These are phyloP conservation scores for Diplolepis rosae DNA, from an alignment of 2,888 invertebrate species.

Conservation along the genomic window DNA sequence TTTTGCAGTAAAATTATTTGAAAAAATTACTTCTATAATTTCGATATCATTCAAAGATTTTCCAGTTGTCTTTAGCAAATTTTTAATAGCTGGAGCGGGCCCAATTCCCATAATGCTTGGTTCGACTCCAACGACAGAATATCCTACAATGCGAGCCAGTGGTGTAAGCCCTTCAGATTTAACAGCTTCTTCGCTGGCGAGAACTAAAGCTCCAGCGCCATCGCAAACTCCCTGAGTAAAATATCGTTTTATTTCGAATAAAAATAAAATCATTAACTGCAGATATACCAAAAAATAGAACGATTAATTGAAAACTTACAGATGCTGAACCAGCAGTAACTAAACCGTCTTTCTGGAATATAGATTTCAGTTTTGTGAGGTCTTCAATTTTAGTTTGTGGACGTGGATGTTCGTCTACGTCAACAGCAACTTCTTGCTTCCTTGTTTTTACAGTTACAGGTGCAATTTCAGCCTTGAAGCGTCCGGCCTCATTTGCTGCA, in stretches of 20 bases:
- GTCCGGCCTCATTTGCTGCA: constrained; percentile 88
- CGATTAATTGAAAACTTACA: constrained; percentile 76
- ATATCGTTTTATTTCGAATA: neutral
- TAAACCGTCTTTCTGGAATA: constrained; percentile 95
- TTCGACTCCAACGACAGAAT: constrained; percentile 95
- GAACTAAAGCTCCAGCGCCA: constrained; percentile 94
- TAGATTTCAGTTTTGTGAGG: constrained; percentile 87
- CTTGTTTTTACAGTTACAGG: constrained; percentile 90
- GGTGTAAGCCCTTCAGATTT: constrained; percentile 78
- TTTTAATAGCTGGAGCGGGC: constrained; percentile 94
- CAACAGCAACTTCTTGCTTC: constrained; percentile 86
- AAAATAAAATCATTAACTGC: neutral
- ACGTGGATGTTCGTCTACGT: constrained; percentile 94
- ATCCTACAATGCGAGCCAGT: constrained; percentile 92
- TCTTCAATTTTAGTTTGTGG: constrained; percentile 90
- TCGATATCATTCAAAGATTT: constrained; percentile 91
- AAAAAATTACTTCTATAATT: constrained; percentile 85
- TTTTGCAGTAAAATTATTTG: too few relatives aligned
- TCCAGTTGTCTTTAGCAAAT: constrained; percentile 86
- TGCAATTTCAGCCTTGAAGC: constrained; percentile 92
- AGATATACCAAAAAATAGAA: neutral
- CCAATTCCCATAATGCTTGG: constrained; percentile 99
- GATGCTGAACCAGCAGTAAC: constrained; percentile 97
- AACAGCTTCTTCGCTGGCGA: constrained; percentile 93
- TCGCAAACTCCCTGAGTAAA: constrained; percentile 91